Evolutionary conservation across 2,113 vertebrate species (phyloP), one percentile per base, ranked within the genome.

Genomic region (Aptenodytes forsteri): DNA sequence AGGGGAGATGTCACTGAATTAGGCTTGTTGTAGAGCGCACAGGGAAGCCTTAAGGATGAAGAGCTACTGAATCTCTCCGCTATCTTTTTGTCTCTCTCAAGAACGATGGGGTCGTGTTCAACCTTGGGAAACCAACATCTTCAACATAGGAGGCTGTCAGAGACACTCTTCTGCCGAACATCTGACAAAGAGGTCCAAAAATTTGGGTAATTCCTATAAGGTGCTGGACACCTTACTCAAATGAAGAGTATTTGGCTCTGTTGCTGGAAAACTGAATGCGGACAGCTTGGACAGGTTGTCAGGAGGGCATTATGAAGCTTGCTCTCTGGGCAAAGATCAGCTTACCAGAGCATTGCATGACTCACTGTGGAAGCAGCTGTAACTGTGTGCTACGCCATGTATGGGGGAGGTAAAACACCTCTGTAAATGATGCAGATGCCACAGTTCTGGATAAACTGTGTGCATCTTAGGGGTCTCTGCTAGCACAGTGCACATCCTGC

Each of bases 281-380:
- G 69, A 9, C 56, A 80, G 29, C 67, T 25, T 25, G 89, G 52
- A 25, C 47, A 27, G 65, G 50, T 3, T 61, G 59, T 58, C 75
- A 79, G 76, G 79, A 92, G 64, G 23, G 16, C 23, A 11, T 52
- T 16, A 29, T 0, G 4, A 79, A 62, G 55, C 46, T 75, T 2
- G 2, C 4, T 54, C 36, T 62, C 13, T 26, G 66, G 47, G 30
- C 50, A 71, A 66, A 70, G 56, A 58, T 56, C 42, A 42, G 49
- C 4, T 9, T 50, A 15, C 11, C 7, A 16, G 54, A 59, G 29
- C n/a, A n/a, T 13, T 26, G 32, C 2, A 2, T 6, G 36, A 21
- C 55, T 70, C 0, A 0, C 6, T 13, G 13, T 32, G 56, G 69
- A 90, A 73, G 22, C 54, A 81, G 69, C n/a, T 64, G 0, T 11